phyloP scores from a whole-genome alignment of 2,113 vertebrate species.

The Micromys minutus region DNA sequence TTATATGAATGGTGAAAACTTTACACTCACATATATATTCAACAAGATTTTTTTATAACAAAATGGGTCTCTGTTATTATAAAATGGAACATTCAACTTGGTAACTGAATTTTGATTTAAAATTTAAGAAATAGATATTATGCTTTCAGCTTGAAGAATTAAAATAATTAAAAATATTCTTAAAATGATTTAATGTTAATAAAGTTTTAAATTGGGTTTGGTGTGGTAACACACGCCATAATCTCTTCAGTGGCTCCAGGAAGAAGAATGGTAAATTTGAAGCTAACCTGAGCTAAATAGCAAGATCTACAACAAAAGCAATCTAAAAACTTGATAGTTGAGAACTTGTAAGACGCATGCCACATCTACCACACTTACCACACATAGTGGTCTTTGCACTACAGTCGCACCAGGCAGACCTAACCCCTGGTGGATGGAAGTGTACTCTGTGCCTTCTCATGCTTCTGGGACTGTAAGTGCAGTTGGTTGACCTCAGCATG shows the following conservation, averaged over 20 bases:
- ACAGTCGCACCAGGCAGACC: accelerated
- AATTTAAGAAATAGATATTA: background rate
- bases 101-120: background rate
- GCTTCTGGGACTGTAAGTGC: background rate
- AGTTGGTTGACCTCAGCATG: background rate
- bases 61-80: background rate
- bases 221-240: background rate
- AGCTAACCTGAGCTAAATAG: background rate
- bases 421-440: accelerated
- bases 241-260: background rate
- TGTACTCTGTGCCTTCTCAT: accelerated
- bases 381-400: too few relatives aligned
- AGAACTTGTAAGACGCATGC: background rate
- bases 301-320: background rate
- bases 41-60: background rate
- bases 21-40: background rate
- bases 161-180: background rate
- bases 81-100: background rate
- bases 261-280: background rate
- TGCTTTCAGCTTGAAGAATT: background rate
- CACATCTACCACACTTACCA: accelerated
- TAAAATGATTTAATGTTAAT: background rate
- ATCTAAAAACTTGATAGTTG: background rate
- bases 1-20: accelerated
- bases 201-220: background rate